Evolutionary conservation across 2,113 vertebrate genomes (phyloP).

Genomic region (Brachionichthys hirsutus): DNA sequence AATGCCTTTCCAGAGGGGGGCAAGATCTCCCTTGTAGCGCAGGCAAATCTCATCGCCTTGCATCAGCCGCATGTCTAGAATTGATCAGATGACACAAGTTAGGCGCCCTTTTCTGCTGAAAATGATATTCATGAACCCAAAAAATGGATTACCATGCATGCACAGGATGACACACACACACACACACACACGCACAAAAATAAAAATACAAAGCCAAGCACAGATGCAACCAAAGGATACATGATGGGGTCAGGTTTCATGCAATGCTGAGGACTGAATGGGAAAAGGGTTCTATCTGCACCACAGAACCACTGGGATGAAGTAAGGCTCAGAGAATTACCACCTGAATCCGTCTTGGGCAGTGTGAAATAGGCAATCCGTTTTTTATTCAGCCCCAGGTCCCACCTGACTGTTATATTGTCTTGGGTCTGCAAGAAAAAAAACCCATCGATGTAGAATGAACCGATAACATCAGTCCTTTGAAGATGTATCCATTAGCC

Average conservation of each 20-base stretch:
- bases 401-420: constrained; percentile 99
- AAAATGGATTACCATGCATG: constrained; percentile 31
- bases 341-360: constrained; percentile 98
- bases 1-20: constrained; percentile 95
- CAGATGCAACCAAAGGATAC: constrained; percentile 52
- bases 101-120: neutral
- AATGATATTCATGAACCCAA: neutral
- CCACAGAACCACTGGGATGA: constrained; percentile 54
- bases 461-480: neutral
- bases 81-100: constrained; percentile 7
- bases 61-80: constrained; percentile 96
- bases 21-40: constrained; percentile 95
- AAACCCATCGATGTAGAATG: neutral
- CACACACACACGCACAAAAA: constrained; percentile 1
- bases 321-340: constrained; percentile 73
- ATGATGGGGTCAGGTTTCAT: constrained; percentile 39
- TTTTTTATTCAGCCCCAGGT: constrained; percentile 99
- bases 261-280: constrained; percentile 32
- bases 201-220: constrained; percentile 37
- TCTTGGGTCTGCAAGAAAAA: constrained; percentile 88
- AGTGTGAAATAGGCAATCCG: constrained; percentile 99
- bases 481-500: no score
- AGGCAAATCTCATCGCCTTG: constrained; percentile 98
- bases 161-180: constrained; percentile 9
- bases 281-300: constrained; percentile 40